Base-by-base conservation (phyloP, 2,888 invertebrate genomes). In the Papilio protenor region DNA sequence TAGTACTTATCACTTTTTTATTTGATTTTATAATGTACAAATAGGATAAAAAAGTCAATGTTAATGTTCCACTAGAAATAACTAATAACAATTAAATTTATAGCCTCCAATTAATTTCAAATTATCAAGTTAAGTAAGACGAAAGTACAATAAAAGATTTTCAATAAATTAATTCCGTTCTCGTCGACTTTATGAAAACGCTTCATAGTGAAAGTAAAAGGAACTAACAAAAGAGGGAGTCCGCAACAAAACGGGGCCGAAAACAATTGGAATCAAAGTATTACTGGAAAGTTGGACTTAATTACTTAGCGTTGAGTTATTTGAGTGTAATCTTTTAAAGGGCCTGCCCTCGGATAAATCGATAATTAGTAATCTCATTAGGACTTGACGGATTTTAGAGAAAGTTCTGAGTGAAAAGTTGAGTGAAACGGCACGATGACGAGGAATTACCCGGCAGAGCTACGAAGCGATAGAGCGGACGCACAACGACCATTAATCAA, bases 311-410 rank as follows among this genome's bases (percentile, higher is more conserved):
- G 81, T 80, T 80, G 73, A 72, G 81, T 81, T 80, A 82, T 80
- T 81, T 80, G 79, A 81, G 80, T 77, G 80, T 80, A 82, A 81
- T 81, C 82, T 81, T 80, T 83, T 78, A 81, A 82, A 81, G 77
- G 81, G 80, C 80, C 78, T 78, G 80, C 75, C 77, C 79, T 74
- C 80, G 81, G 82, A 76, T 79, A 79, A 82, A 84, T 83, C 84
- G 83, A 84, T 84, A 84, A 83, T 83, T 83, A 84, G 83, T 85
- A 83, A 84, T 84, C 83, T 84, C 83, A 84, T 84, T 85, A 83
- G 80, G 78, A 80, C 78, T 73, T 76, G 78, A 76, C 79, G 81
- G 80, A 81, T 82, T 82, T 66, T 72, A 78, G 81, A 79, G 80
- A 79, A 82, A 84, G 81, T 84, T 84, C 81, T 81, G 79, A 84